Conservation (phyloP, 2,113 vertebrate species). For the Mungos mungo region DNA sequence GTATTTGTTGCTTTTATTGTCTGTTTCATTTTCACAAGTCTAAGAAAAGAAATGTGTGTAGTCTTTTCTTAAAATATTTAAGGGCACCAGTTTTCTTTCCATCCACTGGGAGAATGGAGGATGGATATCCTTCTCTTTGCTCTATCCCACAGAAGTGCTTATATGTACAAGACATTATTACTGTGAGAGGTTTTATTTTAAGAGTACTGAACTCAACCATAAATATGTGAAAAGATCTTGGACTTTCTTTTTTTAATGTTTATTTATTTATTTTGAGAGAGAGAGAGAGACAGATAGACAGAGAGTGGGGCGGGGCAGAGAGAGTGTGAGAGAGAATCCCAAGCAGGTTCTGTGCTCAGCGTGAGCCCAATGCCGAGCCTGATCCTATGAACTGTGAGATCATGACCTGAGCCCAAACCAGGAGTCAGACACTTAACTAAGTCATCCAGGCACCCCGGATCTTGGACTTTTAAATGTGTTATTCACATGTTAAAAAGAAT, state of each 20-base stretch:
- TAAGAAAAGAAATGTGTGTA: neutral
- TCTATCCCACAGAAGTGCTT: neutral
- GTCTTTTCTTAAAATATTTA: neutral
- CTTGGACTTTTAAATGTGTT: neutral
- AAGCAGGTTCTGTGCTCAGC: too few relatives aligned
- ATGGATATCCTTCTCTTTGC: neutral
- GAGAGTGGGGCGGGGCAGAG: too few relatives aligned
- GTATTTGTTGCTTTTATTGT: neutral
- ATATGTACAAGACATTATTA: neutral
- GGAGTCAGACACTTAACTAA: too few relatives aligned
- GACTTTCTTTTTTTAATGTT: neutral
- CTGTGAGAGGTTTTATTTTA: neutral
- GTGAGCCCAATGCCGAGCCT: too few relatives aligned
- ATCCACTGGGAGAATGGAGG: neutral
- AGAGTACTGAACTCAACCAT: neutral
- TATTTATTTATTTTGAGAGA: too few relatives aligned
- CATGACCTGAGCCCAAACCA: too few relatives aligned
- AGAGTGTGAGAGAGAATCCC: too few relatives aligned
- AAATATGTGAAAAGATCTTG: conserved; percentile 25
- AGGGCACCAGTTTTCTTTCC: neutral
- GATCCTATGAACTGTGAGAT: too few relatives aligned
- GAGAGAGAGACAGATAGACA: too few relatives aligned
- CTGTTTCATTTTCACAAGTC: conserved; percentile 15
- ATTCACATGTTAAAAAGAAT: neutral
- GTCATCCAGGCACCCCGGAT: neutral